A percentile compares a stretch with the other conserved stretches of the same genome.
Evolutionary conservation across 2,888 invertebrate species (phyloP).

Genomic region (Heliconius hortense): DNA sequence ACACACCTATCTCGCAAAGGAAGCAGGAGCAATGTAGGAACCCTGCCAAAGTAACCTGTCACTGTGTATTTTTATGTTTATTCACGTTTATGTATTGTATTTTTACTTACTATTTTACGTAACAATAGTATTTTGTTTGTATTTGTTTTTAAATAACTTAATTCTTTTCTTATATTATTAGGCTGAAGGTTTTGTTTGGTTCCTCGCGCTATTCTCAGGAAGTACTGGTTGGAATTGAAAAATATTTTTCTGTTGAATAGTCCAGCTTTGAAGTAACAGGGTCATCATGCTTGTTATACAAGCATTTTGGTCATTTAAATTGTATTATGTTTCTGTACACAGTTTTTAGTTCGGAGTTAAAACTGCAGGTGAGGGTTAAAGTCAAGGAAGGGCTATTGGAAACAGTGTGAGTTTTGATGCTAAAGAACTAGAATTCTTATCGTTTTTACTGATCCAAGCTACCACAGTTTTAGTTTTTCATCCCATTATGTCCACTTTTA

Average conservation of each 20-base stretch:
- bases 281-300: too few relatives aligned
- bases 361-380: too few relatives aligned
- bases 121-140: slow-evolving; percentile 5
- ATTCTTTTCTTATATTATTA: neutral
- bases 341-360: too few relatives aligned
- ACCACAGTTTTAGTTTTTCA: neutral
- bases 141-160: neutral
- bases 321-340: too few relatives aligned
- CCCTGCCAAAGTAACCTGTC: slow-evolving; percentile 68
- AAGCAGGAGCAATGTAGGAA: slow-evolving; percentile 46
- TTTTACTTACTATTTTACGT: slow-evolving; percentile 27
- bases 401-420: neutral
- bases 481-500: slow-evolving; percentile 13
- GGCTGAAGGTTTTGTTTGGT: neutral
- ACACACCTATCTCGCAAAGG: slow-evolving; percentile 47
- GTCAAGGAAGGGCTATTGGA: neutral
- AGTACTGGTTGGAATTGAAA: neutral
- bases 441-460: neutral
- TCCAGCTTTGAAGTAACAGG: too few relatives aligned
- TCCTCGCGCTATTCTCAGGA: neutral
- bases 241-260: neutral
- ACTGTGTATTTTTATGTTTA: slow-evolving; percentile 46
- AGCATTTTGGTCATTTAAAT: too few relatives aligned
- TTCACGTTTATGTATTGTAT: slow-evolving; percentile 37
- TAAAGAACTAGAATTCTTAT: neutral